Percentiles rank a stretch among this genome's conserved stretches.
Evolutionary conservation across 2,888 invertebrate genomes (phyloP).

Genomic region (Cerastis rubricosa): DNA sequence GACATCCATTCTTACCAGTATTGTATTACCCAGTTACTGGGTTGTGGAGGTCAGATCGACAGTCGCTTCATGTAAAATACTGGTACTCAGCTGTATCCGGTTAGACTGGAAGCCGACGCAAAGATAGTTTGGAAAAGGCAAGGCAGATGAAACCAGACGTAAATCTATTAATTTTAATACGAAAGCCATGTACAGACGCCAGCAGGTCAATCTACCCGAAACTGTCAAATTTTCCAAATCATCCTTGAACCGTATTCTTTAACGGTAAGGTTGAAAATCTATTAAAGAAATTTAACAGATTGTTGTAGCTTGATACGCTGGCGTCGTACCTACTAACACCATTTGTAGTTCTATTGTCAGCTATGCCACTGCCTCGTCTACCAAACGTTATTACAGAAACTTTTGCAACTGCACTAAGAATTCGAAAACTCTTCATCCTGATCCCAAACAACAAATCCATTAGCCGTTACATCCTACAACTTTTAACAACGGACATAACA

Average conservation of each 20-base stretch:
- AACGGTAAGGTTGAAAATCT: too few relatives aligned
- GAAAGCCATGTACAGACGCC: not conserved
- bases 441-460: conserved; percentile 59
- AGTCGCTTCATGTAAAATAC: too few relatives aligned
- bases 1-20: too few relatives aligned
- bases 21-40: too few relatives aligned
- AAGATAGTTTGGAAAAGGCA: too few relatives aligned
- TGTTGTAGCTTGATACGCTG: too few relatives aligned
- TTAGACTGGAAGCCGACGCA: too few relatives aligned
- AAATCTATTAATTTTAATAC: not conserved
- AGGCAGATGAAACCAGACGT: not conserved
- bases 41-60: too few relatives aligned
- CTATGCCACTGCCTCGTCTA: not conserved
- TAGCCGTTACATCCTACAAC: conserved; percentile 48
- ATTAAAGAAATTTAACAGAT: too few relatives aligned
- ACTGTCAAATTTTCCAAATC: not conserved
- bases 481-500: conserved; percentile 64
- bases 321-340: not conserved
- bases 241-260: too few relatives aligned
- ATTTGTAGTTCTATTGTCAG: not conserved
- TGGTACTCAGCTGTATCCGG: too few relatives aligned
- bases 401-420: conserved; percentile 3
- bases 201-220: not conserved
- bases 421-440: conserved; percentile 17
- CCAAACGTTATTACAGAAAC: not conserved